Conservation (phyloP, 2,113 vertebrate species). For the Elachura formosa region DNA sequence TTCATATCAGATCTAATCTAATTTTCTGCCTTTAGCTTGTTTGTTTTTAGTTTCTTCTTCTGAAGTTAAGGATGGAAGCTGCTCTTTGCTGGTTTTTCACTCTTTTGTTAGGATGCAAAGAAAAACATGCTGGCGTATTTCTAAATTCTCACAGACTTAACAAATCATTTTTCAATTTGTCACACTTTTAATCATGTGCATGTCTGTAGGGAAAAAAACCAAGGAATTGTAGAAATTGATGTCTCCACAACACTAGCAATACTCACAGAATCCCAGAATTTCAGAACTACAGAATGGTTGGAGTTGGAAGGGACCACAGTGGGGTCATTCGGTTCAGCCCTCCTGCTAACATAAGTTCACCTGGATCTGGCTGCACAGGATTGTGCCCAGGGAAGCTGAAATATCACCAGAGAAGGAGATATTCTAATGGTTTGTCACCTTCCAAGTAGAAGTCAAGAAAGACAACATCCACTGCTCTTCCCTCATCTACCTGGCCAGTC, state of each 20-base stretch:
- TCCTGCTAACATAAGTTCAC: neutral
- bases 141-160: neutral
- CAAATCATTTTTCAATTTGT: neutral
- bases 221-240: slow-evolving; percentile 4
- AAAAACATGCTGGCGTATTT: neutral
- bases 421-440: neutral
- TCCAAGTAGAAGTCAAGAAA: neutral
- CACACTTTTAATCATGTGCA: neutral
- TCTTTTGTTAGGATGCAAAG: neutral
- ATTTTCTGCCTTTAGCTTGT: neutral
- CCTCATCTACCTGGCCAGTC: neutral
- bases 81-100: neutral
- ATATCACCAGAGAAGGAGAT: neutral
- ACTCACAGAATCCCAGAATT: neutral
- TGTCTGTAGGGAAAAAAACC: neutral
- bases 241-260: neutral
- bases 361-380: neutral
- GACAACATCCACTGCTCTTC: neutral
- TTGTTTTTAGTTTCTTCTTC: neutral
- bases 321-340: neutral
- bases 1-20: neutral
- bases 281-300: neutral
- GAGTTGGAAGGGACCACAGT: neutral
- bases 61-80: neutral
- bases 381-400: neutral